phyloP scores from a whole-genome alignment of 2,888 invertebrate species.

The Ceraclea dissimilis region DNA sequence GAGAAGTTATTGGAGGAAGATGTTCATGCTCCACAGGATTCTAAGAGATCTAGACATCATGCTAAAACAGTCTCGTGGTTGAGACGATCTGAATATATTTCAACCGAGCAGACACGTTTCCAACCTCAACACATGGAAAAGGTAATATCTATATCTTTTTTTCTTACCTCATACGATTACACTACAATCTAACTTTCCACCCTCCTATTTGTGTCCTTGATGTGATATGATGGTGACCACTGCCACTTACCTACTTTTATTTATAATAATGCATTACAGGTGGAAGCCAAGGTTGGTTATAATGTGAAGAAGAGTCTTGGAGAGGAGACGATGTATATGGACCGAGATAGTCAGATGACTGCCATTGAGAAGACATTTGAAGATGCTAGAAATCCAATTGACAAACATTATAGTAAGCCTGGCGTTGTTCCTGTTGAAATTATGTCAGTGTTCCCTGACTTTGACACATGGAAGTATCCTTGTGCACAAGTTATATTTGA shows the following conservation, averaged over 20 bases:
- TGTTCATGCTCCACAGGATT: slow-evolving; percentile 78
- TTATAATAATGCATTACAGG: slow-evolving; percentile 40
- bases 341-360: slow-evolving; percentile 92
- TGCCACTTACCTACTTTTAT: background rate
- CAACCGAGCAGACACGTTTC: slow-evolving; percentile 96
- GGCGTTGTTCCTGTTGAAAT: slow-evolving; percentile 88
- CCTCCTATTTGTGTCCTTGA: no score
- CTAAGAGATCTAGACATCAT: slow-evolving; percentile 89
- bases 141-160: slow-evolving; percentile 30
- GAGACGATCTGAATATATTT: slow-evolving; percentile 96
- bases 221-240: no score
- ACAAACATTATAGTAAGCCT: slow-evolving; percentile 94
- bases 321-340: slow-evolving; percentile 91
- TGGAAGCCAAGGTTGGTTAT: slow-evolving; percentile 98
- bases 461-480: slow-evolving; percentile 95
- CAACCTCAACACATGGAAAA: slow-evolving; percentile 95
- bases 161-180: no score
- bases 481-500: slow-evolving; percentile 98
- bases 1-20: slow-evolving; percentile 96
- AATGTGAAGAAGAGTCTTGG: slow-evolving; percentile 91
- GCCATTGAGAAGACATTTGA: slow-evolving; percentile 97
- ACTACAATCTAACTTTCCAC: background rate
- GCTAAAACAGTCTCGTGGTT: slow-evolving; percentile 97
- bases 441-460: slow-evolving; percentile 88
- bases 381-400: slow-evolving; percentile 76